Evolutionary conservation across 2,113 vertebrate genomes (phyloP).

Genomic region (Ailuropoda melanoleuca): DNA sequence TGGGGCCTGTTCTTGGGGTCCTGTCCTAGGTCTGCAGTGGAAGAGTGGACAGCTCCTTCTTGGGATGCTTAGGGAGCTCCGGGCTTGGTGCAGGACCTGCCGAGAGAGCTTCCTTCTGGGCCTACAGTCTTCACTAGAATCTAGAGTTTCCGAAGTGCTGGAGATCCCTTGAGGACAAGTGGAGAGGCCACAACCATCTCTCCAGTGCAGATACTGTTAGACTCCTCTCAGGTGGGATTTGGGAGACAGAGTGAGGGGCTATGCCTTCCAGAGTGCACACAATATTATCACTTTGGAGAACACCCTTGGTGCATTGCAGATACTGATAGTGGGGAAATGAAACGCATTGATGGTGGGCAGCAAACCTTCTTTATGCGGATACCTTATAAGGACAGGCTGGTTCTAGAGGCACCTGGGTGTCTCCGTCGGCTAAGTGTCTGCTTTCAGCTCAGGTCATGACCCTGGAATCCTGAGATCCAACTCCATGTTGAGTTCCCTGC

Average conservation of each 20-base stretch:
- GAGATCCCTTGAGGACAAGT: too few relatives aligned
- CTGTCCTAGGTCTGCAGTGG: too few relatives aligned
- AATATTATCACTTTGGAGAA: neutral
- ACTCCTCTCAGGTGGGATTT: rapidly evolving
- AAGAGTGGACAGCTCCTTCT: neutral
- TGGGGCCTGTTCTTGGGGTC: neutral
- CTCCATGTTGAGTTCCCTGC: too few relatives aligned
- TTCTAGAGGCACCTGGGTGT: neutral
- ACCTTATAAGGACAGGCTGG: rapidly evolving
- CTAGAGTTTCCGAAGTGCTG: neutral
- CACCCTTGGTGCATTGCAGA: neutral
- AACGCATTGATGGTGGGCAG: rapidly evolving
- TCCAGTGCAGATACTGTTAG: neutral
- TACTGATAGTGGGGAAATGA: neutral
- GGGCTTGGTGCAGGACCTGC: rapidly evolving
- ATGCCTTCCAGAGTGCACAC: neutral
- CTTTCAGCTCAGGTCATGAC: neutral
- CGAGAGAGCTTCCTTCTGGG: neutral
- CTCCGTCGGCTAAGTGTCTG: neutral
- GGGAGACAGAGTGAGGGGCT: neutral
- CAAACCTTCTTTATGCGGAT: neutral
- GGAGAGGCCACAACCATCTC: too few relatives aligned
- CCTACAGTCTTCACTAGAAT: neutral
- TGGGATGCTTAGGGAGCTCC: neutral
- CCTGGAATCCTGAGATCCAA: neutral